A percentile compares a stretch with the other conserved stretches of the same genome.
phyloP scores from a whole-genome alignment of 2,888 invertebrate species.

The Cephonodes hylas region DNA sequence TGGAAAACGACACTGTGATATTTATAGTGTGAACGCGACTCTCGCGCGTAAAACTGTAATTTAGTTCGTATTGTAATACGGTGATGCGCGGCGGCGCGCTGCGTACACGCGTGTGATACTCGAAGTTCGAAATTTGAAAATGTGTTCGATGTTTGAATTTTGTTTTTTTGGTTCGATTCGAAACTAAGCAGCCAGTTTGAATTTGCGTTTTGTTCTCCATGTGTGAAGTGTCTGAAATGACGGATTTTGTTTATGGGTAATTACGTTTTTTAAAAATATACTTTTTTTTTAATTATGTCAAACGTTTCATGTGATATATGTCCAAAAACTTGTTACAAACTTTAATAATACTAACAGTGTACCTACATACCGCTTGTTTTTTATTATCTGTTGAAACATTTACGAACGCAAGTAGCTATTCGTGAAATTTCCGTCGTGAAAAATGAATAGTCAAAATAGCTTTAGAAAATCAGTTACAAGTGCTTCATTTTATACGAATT shows the following conservation, averaged over 20 bases:
- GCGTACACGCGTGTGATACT: constrained; percentile 42
- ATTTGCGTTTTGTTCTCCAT: background rate
- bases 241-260: constrained; percentile 1
- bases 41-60: constrained; percentile 51
- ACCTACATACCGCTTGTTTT: too few relatives aligned
- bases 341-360: too few relatives aligned
- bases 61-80: constrained; percentile 52
- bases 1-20: constrained; percentile 42
- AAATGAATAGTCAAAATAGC: too few relatives aligned
- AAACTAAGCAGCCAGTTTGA: constrained; percentile 22
- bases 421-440: too few relatives aligned
- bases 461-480: too few relatives aligned
- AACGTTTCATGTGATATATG: too few relatives aligned
- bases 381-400: too few relatives aligned
- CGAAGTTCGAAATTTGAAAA: constrained; percentile 34
- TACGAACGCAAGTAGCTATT: too few relatives aligned
- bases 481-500: too few relatives aligned
- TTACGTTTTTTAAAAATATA: background rate
- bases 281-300: too few relatives aligned
- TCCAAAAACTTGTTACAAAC: too few relatives aligned
- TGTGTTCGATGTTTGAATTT: constrained; percentile 26
- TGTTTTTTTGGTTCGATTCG: constrained; percentile 21
- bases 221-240: background rate
- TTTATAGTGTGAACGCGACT: constrained; percentile 58
- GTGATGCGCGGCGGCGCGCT: constrained; percentile 48